phyloP scores from a whole-genome alignment of 2,888 invertebrate species.

The Anthoptus insignis region DNA sequence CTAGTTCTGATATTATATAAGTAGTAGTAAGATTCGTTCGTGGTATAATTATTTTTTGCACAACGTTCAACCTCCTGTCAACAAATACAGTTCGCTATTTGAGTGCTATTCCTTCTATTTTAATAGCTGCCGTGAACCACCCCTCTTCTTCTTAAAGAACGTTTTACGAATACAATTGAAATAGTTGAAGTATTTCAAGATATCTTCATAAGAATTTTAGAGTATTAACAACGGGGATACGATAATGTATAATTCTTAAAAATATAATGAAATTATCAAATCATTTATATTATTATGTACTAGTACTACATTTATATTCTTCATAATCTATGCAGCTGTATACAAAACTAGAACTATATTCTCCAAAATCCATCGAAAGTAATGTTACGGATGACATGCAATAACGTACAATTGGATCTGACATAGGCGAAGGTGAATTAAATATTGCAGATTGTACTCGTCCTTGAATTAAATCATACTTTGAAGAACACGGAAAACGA shows the following conservation, averaged over 20 bases:
- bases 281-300: no score
- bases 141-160: no score
- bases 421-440: conserved; percentile 37
- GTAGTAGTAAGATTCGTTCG: conserved; percentile 54
- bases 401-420: conserved; percentile 42
- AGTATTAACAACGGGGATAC: background rate
- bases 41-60: conserved; percentile 59
- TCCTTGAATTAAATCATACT: conserved; percentile 5
- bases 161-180: no score
- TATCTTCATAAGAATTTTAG: no score
- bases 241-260: background rate
- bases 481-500: background rate
- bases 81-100: conserved; percentile 43
- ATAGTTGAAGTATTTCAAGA: no score
- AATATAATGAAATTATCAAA: no score
- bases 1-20: conserved; percentile 58
- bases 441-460: conserved; percentile 44
- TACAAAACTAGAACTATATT: conserved; percentile 7
- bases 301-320: background rate
- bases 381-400: conserved; percentile 46
- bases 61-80: conserved; percentile 59
- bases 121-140: conserved; percentile 36
- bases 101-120: conserved; percentile 4
- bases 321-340: conserved; percentile 17
- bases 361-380: conserved; percentile 38